Conservation (phyloP, 1,140 invertebrate species). For the Cyclina sinensis region DNA sequence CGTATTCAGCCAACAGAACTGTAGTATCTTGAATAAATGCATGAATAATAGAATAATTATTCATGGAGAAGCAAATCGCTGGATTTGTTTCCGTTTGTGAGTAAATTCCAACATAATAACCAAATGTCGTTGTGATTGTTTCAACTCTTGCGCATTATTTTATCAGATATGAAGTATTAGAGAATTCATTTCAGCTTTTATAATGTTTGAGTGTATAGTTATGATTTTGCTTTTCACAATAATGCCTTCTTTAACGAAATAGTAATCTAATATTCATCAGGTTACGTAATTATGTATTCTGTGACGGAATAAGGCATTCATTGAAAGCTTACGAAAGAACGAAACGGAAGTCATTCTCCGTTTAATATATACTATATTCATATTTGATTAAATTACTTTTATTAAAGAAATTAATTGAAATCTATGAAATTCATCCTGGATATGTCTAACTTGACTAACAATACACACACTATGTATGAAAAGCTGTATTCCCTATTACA, state of each 20-base stretch:
- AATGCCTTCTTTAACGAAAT: neutral
- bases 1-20: neutral
- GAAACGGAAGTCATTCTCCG: too few relatives aligned
- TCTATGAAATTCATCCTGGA: too few relatives aligned
- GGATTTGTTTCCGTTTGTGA: conserved; percentile 12
- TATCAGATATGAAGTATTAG: conserved; percentile 8
- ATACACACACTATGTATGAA: too few relatives aligned
- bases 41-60: conserved; percentile 52
- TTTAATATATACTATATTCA: too few relatives aligned
- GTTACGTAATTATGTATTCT: neutral
- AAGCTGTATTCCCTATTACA: too few relatives aligned
- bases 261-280: neutral
- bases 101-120: conserved; percentile 51
- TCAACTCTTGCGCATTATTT: neutral
- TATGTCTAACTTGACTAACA: too few relatives aligned
- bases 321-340: too few relatives aligned
- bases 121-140: conserved; percentile 17
- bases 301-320: neutral
- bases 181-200: neutral
- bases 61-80: conserved; percentile 35
- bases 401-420: too few relatives aligned
- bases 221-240: neutral
- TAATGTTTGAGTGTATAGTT: conserved; percentile 2
- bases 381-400: too few relatives aligned
- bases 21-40: conserved; percentile 25